Conservation (phyloP, 1,140 invertebrate species). For the Lamellibrachia luymesi region DNA sequence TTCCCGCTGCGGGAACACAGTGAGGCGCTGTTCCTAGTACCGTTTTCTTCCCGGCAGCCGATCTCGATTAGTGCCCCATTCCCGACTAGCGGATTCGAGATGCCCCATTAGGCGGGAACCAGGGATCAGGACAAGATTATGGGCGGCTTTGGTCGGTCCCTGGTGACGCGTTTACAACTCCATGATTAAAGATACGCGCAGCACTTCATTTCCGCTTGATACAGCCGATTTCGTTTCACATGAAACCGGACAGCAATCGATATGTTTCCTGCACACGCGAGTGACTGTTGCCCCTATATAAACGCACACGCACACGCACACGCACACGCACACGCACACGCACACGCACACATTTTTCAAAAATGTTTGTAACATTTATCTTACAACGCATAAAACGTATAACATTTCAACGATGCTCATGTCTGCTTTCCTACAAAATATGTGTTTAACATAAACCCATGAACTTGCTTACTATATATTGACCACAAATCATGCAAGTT, state of each 20-base stretch:
- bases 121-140: conserved; percentile 1
- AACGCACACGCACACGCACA: too few relatives aligned
- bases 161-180: neutral
- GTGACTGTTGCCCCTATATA: neutral
- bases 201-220: neutral
- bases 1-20: neutral
- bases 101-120: neutral
- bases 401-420: too few relatives aligned
- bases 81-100: neutral
- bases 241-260: neutral
- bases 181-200: neutral
- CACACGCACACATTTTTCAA: too few relatives aligned
- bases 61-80: neutral
- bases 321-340: too few relatives aligned
- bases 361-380: too few relatives aligned
- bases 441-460: neutral
- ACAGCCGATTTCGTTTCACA: neutral
- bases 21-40: neutral
- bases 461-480: neutral
- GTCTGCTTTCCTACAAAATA: too few relatives aligned
- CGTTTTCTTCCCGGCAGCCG: neutral
- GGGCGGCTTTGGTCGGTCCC: neutral
- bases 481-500: neutral
- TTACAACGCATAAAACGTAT: too few relatives aligned
- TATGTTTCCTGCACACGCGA: neutral